Evolutionary conservation across 2,888 invertebrate genomes (phyloP).

Genomic region (Drosophila longiperda): DNA sequence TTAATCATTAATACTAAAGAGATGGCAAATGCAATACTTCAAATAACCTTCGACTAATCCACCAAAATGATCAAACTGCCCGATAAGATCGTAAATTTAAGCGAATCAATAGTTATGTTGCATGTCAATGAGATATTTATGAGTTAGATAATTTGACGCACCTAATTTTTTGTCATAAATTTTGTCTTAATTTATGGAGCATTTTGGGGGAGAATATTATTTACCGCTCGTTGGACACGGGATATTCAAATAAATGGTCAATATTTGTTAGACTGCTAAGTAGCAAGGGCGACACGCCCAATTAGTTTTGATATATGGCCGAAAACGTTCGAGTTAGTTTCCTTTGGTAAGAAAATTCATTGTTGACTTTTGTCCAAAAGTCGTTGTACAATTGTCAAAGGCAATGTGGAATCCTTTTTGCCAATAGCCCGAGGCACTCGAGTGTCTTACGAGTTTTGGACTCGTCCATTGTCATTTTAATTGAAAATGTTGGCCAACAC

Average conservation of each 20-base stretch:
- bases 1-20: not conserved
- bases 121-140: constrained; percentile 34
- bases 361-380: constrained; percentile 41
- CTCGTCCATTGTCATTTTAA: constrained; percentile 70
- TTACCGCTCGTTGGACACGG: constrained; percentile 3
- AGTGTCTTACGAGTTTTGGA: constrained; percentile 17
- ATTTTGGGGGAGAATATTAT: constrained; percentile 24
- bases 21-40: not conserved
- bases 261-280: constrained; percentile 47
- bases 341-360: constrained; percentile 52
- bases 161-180: constrained; percentile 22
- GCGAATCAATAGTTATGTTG: constrained; percentile 24
- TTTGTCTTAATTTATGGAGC: constrained; percentile 42
- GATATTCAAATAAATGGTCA: constrained; percentile 47
- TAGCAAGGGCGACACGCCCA: constrained; percentile 53
- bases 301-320: constrained; percentile 65
- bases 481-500: constrained; percentile 59
- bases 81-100: constrained; percentile 25
- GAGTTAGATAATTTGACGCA: constrained; percentile 20
- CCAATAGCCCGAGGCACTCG: constrained; percentile 10
- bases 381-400: not conserved
- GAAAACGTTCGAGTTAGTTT: constrained; percentile 41
- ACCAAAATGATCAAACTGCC: not conserved
- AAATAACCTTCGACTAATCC: not conserved
- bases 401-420: constrained; percentile 31